A percentile compares a stretch with the other conserved stretches of the same genome.
phyloP scores from a whole-genome alignment of 2,888 invertebrate genomes.

The Chloroclystis v-ata region DNA sequence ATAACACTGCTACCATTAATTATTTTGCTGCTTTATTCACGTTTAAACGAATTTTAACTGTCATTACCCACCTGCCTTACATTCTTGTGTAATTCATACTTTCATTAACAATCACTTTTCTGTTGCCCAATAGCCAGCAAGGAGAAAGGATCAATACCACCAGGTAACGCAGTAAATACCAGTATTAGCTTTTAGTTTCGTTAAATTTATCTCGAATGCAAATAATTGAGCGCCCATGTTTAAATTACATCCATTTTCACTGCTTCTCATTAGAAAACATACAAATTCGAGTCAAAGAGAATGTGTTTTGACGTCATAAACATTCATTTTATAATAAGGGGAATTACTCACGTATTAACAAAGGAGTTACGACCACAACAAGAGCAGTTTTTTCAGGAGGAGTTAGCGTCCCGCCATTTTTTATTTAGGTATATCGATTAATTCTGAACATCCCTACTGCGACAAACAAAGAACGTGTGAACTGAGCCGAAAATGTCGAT shows the following conservation, averaged over 20 bases:
- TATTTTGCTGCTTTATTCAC: neutral
- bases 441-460: slow-evolving; percentile 16
- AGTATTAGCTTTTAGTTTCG: neutral
- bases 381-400: too few relatives aligned
- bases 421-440: too few relatives aligned
- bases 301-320: neutral
- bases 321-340: neutral
- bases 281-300: neutral
- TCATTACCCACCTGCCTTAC: slow-evolving; percentile 3
- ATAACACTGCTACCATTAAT: too few relatives aligned
- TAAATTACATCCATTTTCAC: too few relatives aligned
- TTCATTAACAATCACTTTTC: slow-evolving; percentile 20
- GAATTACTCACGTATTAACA: too few relatives aligned
- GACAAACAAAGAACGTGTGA: slow-evolving; percentile 28
- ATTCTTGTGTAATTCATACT: slow-evolving; percentile 14
- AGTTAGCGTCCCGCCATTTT: too few relatives aligned
- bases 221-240: too few relatives aligned
- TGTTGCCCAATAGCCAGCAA: slow-evolving; percentile 20
- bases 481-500: slow-evolving; percentile 27
- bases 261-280: too few relatives aligned
- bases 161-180: slow-evolving; percentile 11
- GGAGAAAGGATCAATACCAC: slow-evolving; percentile 23
- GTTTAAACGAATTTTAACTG: slow-evolving; percentile 1
- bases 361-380: too few relatives aligned
- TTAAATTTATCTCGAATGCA: too few relatives aligned